These are phyloP conservation scores for Colaptes auratus DNA, from an alignment of 2,113 vertebrate genomes.

Conservation along the genomic window DNA sequence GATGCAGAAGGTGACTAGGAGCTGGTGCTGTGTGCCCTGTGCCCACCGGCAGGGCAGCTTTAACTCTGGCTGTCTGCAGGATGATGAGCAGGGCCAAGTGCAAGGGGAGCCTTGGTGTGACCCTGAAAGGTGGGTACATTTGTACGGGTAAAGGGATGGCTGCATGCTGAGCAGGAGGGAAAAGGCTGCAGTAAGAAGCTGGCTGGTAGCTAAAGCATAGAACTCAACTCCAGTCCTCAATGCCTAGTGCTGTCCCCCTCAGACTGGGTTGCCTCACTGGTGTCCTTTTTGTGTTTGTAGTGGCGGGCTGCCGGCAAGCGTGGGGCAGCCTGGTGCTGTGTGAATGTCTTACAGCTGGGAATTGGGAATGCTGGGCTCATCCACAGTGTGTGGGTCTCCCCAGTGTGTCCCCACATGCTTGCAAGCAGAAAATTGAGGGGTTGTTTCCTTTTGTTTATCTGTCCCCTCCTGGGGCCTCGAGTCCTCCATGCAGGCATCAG, in stretches of 20 bases:
- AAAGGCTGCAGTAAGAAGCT: background rate
- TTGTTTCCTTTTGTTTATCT: background rate
- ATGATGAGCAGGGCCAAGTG: background rate
- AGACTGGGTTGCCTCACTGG: rapidly evolving
- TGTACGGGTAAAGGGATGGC: background rate
- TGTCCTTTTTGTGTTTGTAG: background rate
- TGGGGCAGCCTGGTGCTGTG: rapidly evolving
- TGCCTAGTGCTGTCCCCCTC: background rate
- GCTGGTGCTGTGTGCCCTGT: background rate
- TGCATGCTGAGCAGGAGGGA: background rate
- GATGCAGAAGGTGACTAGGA: background rate
- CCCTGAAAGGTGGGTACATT: background rate
- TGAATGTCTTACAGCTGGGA: background rate
- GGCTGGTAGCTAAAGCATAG: background rate
- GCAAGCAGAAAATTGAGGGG: background rate
- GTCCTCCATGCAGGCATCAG: rapidly evolving
- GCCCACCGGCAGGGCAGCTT: background rate
- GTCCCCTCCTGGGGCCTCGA: rapidly evolving
- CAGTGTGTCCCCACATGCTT: rapidly evolving
- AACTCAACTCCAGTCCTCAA: background rate
- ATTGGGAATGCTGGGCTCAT: background rate
- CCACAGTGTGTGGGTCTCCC: rapidly evolving
- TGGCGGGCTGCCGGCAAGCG: background rate
- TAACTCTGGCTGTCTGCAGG: background rate
- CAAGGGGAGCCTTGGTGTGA: background rate